Base-by-base conservation (phyloP, 2,888 invertebrate genomes). In the Latrodectus hesperus region DNA sequence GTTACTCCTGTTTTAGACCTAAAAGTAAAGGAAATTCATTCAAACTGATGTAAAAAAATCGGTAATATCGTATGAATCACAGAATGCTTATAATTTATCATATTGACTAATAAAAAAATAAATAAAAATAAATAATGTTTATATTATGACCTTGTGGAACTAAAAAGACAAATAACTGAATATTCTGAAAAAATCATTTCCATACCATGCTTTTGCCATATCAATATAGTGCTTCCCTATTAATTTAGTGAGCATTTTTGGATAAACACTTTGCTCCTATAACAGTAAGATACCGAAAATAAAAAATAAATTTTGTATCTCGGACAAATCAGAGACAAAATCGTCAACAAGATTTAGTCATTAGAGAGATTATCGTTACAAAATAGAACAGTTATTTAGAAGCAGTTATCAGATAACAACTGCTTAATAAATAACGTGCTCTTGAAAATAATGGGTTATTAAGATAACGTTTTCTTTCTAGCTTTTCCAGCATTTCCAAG, bases 1-100 rank as follows among this genome's bases (percentile, higher is more conserved):
- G 93, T 93, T 0, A 92, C 91, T 22, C 94, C 94, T 9, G 95
- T 94, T 22, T 55, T 74, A 49, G 76, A 14, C 90, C 90, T 90
- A 68, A 17, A 65, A 22, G 17, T 64, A 65, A 10, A 9, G 11
- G 16, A 67, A 12, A 51, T 38, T 2, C 68, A 67, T 17, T 49
- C 1, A 53, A 17, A 51, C n/a, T 22, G 16, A 71, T 49, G 49
- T 65, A 52, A 14, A 51, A n/a, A n/a, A 11, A 79, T 17, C 49
- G 26, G n/a, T 55, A 49, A 71, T 52, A 16, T 55, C 10, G 70
- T 38, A 9, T 17, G 60, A 17, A 26, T 38, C 16, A 12, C 3
- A 14, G 26, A 64, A 49, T 49, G 49, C 9, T 22, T 26, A 10
- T n/a, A 53, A 52, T 68, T 70, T 78, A 70, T 60, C 78, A 55